Evolutionary conservation across 2,797 vertebrate genomes (phyloP), one percentile per base, ranked within the genome.

Genomic region (Coregonus ussuriensis): DNA sequence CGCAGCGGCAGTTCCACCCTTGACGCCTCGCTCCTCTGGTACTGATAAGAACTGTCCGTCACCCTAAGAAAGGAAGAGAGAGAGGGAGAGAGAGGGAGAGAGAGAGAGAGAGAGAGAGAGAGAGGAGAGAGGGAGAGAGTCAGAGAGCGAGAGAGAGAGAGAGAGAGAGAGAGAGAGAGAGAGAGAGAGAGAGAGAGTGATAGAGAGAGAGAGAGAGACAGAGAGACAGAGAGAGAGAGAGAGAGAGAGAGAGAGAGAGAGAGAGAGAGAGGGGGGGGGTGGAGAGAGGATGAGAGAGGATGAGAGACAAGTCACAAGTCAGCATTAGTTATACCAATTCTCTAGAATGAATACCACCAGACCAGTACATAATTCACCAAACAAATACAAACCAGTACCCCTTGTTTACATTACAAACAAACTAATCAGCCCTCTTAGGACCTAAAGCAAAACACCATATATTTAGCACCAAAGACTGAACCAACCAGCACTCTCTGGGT

Each of bases 21-120:
- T 68, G 67, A 79, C 0, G 71, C 54, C 79, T 89, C n/a, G 84
- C 82, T 83, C 78, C 82, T 82, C 86, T 87, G 89, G 82, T 74
- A 25, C 77, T 54, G 77, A 74, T 74, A 79, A 63, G 72, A 79
- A 72, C 25, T 74, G 66, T 62, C 56, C n/a, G 53, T 79, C 72
- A 70, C 77, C 66, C 72, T 91, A 80, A 83, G 9, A 77, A n/a
- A 77, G 3, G 75, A 41, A 82, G 21, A 77, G 51, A 78, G 7
- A 66, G 11, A 41, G 21, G 35, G 47, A 33, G 54, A 29, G 67
- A 35, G 25, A 52, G 37, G 9, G 65, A 80, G 29, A 75, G 68
- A 78, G 76, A 79, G 14, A 56, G 18, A 53, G 54, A 31, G 69
- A 56, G 75, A 68, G 65, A 33, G 53, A 71, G 52, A 14, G 37